phyloP scores from a whole-genome alignment of 2,888 invertebrate genomes.

The Leucophenga maculata region DNA sequence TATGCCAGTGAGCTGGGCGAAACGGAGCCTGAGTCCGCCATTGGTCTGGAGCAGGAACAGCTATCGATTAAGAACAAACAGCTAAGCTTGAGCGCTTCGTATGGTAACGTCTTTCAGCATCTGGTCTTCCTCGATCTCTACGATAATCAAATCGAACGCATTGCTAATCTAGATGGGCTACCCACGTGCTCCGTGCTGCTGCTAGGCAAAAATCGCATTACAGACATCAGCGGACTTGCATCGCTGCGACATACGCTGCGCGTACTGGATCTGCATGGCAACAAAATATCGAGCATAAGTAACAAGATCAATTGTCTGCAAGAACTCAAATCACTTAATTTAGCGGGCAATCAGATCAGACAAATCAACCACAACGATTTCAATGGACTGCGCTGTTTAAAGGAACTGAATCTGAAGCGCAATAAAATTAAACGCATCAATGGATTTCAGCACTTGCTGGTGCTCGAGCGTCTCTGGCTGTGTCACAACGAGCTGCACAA shows the following conservation, averaged over 20 bases:
- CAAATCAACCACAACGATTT: slow-evolving; percentile 84
- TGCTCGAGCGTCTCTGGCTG: slow-evolving; percentile 76
- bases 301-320: slow-evolving; percentile 76
- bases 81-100: slow-evolving; percentile 57
- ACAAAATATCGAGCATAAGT: slow-evolving; percentile 79
- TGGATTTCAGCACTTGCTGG: slow-evolving; percentile 86
- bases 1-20: slow-evolving; percentile 48
- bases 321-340: slow-evolving; percentile 90
- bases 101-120: slow-evolving; percentile 73
- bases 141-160: slow-evolving; percentile 93
- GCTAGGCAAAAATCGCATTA: slow-evolving; percentile 88
- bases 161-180: slow-evolving; percentile 83
- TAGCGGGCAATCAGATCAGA: slow-evolving; percentile 92
- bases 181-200: slow-evolving; percentile 87
- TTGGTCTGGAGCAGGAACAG: slow-evolving; percentile 41
- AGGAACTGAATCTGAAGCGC: slow-evolving; percentile 90
- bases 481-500: slow-evolving; percentile 75
- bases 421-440: slow-evolving; percentile 86
- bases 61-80: slow-evolving; percentile 70
- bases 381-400: slow-evolving; percentile 82
- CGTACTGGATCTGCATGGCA: slow-evolving; percentile 94
- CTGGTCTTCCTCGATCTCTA: slow-evolving; percentile 94
- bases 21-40: slow-evolving; percentile 22
- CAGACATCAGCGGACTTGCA: slow-evolving; percentile 66
- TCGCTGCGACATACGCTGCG: slow-evolving; percentile 78